Evolutionary conservation across 1,140 invertebrate species (phyloP).

Genomic region (Varroa destructor): DNA sequence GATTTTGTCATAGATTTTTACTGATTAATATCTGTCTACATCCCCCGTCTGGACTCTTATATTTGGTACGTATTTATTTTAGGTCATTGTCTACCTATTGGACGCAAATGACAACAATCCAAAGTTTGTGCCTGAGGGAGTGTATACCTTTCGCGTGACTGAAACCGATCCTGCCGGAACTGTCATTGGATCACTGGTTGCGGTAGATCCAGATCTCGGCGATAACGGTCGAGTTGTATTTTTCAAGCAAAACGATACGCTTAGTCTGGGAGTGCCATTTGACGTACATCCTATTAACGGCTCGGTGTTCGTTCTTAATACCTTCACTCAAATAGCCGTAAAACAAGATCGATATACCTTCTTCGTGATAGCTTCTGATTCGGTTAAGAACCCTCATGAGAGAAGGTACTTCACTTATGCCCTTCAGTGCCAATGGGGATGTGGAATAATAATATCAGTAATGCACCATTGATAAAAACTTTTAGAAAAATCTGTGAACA

Average conservation of each 20-base stretch:
- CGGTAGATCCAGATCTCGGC: slow-evolving; percentile 37
- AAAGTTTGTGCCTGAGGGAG: slow-evolving; percentile 61
- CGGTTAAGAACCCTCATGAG: slow-evolving; percentile 35
- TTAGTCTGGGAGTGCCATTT: slow-evolving; percentile 36
- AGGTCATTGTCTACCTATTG: slow-evolving; percentile 51
- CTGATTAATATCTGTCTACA: too few species aligned
- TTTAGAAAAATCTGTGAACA: too few species aligned
- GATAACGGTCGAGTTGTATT: slow-evolving; percentile 37
- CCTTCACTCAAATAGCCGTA: slow-evolving; percentile 31
- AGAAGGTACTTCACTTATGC: slow-evolving; percentile 32
- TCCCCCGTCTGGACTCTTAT: too few species aligned
- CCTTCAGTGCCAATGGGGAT: too few species aligned
- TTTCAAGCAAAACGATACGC: slow-evolving; percentile 42
- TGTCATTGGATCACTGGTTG: slow-evolving; percentile 36
- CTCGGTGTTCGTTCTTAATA: slow-evolving; percentile 36
- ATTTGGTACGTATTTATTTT: too few species aligned
- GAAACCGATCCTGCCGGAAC: slow-evolving; percentile 37
- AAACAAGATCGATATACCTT: slow-evolving; percentile 37
- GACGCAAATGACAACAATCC: slow-evolving; percentile 78
- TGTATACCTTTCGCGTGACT: slow-evolving; percentile 46
- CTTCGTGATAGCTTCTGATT: slow-evolving; percentile 37
- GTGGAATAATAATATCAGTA: background rate
- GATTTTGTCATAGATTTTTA: too few species aligned
- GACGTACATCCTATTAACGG: slow-evolving; percentile 37
- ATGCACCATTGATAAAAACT: background rate